Evolutionary conservation across 2,888 invertebrate genomes (phyloP), one percentile per base, ranked within the genome.

Genomic region (Timema podura): DNA sequence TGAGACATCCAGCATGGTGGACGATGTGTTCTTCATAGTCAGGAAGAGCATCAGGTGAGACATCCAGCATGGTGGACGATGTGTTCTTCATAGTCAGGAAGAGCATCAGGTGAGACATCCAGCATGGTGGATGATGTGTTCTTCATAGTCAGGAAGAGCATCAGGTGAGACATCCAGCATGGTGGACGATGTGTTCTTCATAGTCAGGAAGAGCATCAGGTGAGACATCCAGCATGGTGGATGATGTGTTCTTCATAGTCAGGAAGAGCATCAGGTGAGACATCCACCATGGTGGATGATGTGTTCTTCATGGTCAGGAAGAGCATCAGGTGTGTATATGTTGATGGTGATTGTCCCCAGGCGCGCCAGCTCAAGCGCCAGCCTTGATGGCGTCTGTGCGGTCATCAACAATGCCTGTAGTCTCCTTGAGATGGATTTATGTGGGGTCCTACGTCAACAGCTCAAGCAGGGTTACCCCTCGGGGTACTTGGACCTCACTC

Each of bases 101-200:
- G 83, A 95, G 96, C 77, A 92, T 98, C 67, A 87, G 93, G 93
- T 89, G 30, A 30, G 30, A 91, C 91, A 0, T 96, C 96, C 5
- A 96, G 95, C 75, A 91, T 99, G 85, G 93, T 98, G 0, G 99
- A 99, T 80, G 98, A 99, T 81, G 92, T 97, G 0, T 98, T 98
- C 83, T 99, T 95, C 80, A 96, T 99, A 75, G 89, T 98, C 3
- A 91, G 96, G 77, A 98, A 98, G 83, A 95, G 96, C 77, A 92
- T 98, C 67, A 87, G 92, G 93, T 89, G 30, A 30, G 30, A 91
- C 91, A 0, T 96, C 96, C 5, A 96, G 95, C 75, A 91, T 99
- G 85, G 93, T 98, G 0, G 99, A 99, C 80, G 98, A 99, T 81
- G 92, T 97, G 0, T 98, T 98, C 83, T 99, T 95, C 80, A 96